These are phyloP conservation scores for Nymphalis urticae DNA, from an alignment of 2,888 invertebrate genomes.

Conservation along the genomic window DNA sequence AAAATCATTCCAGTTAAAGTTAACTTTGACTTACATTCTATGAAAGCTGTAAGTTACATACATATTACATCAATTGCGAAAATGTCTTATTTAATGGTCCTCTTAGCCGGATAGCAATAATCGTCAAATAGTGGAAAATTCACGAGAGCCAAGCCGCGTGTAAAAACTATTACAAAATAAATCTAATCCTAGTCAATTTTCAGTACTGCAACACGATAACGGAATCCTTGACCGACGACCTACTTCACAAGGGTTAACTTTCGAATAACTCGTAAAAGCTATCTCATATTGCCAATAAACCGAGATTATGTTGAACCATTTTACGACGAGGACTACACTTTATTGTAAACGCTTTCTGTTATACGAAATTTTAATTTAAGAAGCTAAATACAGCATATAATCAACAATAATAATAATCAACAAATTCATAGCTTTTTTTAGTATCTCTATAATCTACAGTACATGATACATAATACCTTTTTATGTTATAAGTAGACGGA, in stretches of 20 bases:
- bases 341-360: conserved; percentile 27
- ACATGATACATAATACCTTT: no score
- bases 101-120: no score
- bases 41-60: no score
- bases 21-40: no score
- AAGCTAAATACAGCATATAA: neutral
- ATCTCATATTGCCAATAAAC: conserved; percentile 52
- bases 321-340: conserved; percentile 38
- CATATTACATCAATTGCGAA: no score
- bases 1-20: no score
- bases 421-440: neutral
- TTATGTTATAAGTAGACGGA: no score
- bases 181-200: conserved; percentile 13
- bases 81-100: no score
- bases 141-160: no score
- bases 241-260: conserved; percentile 53
- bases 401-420: neutral
- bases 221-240: conserved; percentile 53
- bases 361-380: neutral
- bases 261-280: conserved; percentile 61
- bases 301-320: conserved; percentile 42
- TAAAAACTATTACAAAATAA: neutral
- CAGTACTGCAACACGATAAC: conserved; percentile 26
- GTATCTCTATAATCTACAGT: no score
- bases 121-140: no score